phyloP scores from a whole-genome alignment of 92 coral and sea anemone genomes.

The Nematostella vectensis region DNA sequence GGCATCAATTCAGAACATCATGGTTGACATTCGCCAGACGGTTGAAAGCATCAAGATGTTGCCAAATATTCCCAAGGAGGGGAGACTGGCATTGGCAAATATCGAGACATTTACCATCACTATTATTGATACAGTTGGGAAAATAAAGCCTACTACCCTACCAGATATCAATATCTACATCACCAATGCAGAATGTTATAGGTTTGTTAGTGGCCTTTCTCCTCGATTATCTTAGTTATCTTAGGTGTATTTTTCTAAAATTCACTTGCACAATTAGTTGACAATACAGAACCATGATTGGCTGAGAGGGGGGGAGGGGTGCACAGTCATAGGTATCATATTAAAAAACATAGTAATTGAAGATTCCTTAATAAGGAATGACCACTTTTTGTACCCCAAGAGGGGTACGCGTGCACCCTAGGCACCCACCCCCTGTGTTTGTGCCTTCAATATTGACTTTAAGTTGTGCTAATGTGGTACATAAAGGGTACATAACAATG shows the following conservation, averaged over 20 bases:
- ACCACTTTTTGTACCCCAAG: too few species aligned
- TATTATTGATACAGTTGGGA: slow-evolving; percentile 16
- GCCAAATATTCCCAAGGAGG: slow-evolving; percentile 6
- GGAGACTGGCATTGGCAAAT: not conserved
- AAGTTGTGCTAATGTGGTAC: not conserved
- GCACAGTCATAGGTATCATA: not conserved
- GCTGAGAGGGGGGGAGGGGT: not conserved
- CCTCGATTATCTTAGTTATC: too few species aligned
- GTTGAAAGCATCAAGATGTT: slow-evolving; percentile 6
- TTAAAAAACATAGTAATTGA: not conserved
- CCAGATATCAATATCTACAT: slow-evolving; percentile 34
- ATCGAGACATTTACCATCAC: slow-evolving; percentile 4
- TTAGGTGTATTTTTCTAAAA: too few species aligned
- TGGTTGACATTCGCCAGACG: slow-evolving; percentile 15
- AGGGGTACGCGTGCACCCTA: too few species aligned
- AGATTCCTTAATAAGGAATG: too few species aligned
- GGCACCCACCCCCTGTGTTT: too few species aligned
- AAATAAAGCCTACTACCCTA: slow-evolving; percentile 29
- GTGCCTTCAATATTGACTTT: not conserved
- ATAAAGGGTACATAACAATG: too few species aligned
- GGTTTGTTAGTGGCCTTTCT: too few species aligned
- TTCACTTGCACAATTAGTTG: too few species aligned
- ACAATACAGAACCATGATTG: too few species aligned
- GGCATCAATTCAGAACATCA: slow-evolving; percentile 9
- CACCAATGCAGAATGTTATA: slow-evolving; percentile 29